These are phyloP conservation scores for Cryptotis parvus DNA, from an alignment of 2,113 vertebrate genomes.

Conservation along the genomic window DNA sequence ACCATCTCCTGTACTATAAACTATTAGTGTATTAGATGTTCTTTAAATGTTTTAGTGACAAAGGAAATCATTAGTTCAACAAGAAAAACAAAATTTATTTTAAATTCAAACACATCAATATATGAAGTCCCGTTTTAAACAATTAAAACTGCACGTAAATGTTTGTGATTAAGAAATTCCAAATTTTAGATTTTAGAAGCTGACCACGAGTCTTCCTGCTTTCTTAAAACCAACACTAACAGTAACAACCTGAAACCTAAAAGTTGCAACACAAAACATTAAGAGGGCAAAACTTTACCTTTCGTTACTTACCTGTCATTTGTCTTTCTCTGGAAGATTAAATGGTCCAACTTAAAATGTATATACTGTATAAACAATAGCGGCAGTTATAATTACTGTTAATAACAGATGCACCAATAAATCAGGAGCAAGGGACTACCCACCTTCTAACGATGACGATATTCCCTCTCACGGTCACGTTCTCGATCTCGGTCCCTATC, in stretches of 20 bases:
- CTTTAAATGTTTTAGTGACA: constrained; percentile 64
- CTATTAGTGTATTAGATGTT: constrained; percentile 25
- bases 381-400: constrained; percentile 70
- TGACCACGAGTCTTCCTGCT: constrained; percentile 76
- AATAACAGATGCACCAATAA: constrained; percentile 48
- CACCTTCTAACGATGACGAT: constrained; percentile 97
- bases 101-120: constrained; percentile 58
- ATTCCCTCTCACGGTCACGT: constrained; percentile 95
- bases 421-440: constrained; percentile 79
- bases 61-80: constrained; percentile 58
- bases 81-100: constrained; percentile 53
- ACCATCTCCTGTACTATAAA: constrained; percentile 40
- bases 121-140: constrained; percentile 50
- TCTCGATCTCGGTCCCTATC: constrained; percentile 96
- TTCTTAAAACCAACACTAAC: constrained; percentile 33
- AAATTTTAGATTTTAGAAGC: constrained; percentile 78
- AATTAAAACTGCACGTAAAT: constrained; percentile 60
- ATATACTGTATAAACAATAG: constrained; percentile 77
- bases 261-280: constrained; percentile 66
- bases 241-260: constrained; percentile 65
- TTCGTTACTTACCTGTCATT: constrained; percentile 82
- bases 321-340: constrained; percentile 81
- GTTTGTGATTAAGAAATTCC: constrained; percentile 64
- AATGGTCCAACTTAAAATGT: constrained; percentile 75
- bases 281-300: constrained; percentile 81